A percentile compares a stretch with the other conserved stretches of the same genome.
Evolutionary conservation across 1,140 invertebrate species (phyloP).

Genomic region (Sinella curviseta): DNA sequence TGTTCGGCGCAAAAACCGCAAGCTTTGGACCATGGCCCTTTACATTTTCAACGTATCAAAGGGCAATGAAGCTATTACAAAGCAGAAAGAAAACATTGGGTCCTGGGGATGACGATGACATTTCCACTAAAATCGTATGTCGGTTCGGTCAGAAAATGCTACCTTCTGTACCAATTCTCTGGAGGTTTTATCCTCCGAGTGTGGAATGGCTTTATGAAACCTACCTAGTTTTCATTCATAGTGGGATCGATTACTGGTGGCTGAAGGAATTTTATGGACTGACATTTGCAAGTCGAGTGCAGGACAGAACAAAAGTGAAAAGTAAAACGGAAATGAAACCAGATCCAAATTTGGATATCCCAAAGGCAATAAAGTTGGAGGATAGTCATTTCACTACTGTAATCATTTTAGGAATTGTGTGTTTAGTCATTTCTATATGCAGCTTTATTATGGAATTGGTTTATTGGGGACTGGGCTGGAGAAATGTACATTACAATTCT

Average conservation of each 20-base stretch:
- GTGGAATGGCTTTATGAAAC: neutral
- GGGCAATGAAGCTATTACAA: neutral
- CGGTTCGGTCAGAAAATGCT: neutral
- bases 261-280: conserved; percentile 6
- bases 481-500: no score
- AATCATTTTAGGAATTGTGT: neutral
- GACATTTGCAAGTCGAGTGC: neutral
- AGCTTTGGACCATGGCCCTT: neutral
- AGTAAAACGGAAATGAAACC: neutral
- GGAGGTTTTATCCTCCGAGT: conserved; percentile 6
- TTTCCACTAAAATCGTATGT: neutral
- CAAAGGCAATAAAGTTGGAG: neutral
- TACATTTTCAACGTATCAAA: neutral
- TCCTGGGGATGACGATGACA: no score
- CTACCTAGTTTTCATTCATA: neutral
- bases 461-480: no score
- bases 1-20: neutral
- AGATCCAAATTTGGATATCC: neutral
- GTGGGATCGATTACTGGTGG: neutral
- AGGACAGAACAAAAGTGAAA: neutral
- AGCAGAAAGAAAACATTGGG: neutral
- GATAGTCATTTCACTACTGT: neutral
- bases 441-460: neutral
- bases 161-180: neutral
- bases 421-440: neutral